Base-by-base conservation (phyloP, 2,113 vertebrate genomes). In the Hypomesus transpacificus region DNA sequence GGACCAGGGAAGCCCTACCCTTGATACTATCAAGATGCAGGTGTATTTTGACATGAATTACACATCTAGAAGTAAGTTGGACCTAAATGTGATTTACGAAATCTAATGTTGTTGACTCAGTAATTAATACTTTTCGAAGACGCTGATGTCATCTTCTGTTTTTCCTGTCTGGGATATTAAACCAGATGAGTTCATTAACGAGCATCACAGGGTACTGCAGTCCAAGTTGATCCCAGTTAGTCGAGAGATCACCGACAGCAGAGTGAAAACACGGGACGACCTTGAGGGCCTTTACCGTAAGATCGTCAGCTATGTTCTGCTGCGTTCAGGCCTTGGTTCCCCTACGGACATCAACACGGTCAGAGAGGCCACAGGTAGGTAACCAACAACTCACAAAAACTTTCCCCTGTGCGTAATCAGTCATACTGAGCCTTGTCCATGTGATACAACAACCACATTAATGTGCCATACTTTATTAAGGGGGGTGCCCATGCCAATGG, bases 11-110 rank as follows among this genome's bases (percentile, higher is more conserved):
- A 96, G 93, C 75, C 93, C 93, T 6, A 92, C 94, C 28, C 83
- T 96, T 46, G 93, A 95, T 84, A 98, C 96, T 1, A 94, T 99
- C 84, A 96, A 97, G 90, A 98, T 98, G 96, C 97, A 99, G 81
- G 89, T 96, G 82, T 94, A 93, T 80, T 98, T 99, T 87, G 94
- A 96, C 76, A 88, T 90, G 90, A 96, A 94, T 82, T 98, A 98
- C 73, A 92, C 92, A 77, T 92, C 82, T 52, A 83, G 91, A 90
- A 90, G 97, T 99, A 92, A 93, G 91, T 85, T n/a, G 3, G 17
- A 56, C 53, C n/a, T 21, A 20, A 59, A 13, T 59, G 57, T 59
- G 18, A 17, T 57, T 3, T 16, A n/a, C 3, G 2, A 3, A 24
- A 57, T 34, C 1, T 16, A 11, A 24, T 5, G 14, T 46, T 16